Base-by-base conservation (phyloP, 2,797 vertebrate genomes). In the Carduelis carduelis region DNA sequence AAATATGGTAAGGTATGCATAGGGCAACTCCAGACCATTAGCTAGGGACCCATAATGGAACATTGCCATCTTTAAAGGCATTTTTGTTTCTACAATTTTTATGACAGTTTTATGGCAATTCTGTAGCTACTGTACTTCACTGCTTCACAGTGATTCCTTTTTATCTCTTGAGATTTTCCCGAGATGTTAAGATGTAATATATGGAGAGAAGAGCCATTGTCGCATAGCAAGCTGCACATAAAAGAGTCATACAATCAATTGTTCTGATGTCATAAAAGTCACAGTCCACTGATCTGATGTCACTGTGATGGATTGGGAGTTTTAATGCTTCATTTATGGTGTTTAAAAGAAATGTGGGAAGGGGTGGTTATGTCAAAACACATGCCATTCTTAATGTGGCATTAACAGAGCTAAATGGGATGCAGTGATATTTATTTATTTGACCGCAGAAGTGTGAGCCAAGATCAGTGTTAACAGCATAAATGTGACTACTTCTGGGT, bases 201-300 rank as follows among this genome's bases (percentile, higher is more conserved):
- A 89, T 95, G 78, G 87, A 83, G 86, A 78, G 60, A 85, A 79
- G 47, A 92, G 64, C 80, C 69, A 87, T 72, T 41, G 71, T 66
- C 34, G 35, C 59, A 81, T 87, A 60, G 79, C 70, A 90, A 96
- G 71, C 71, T 79, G 57, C 53, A 34, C 72, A 82, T 87, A 87
- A 91, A 95, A 96, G 93, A 95, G 78, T 85, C 89, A 49, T 83
- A 89, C 75, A 92, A 96, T 83, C 92, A 85, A 90, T 96, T 85
- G 74, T 49, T 96, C 93, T 95, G 88, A 95, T 96, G 96, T 93
- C 95, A 93, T 84, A 87, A 95, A 96, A 96, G 89, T 96, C 93
- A 93, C 82, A 93, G 97, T 89, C 74, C 83, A 63, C 90, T 92
- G 87, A 79, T 88, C 87, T 88, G 95, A 92, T 96, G 96, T 96